These are phyloP conservation scores for Caenorhabditis brenneri DNA, from an alignment of 1,140 invertebrate genomes.

Conservation along the genomic window DNA sequence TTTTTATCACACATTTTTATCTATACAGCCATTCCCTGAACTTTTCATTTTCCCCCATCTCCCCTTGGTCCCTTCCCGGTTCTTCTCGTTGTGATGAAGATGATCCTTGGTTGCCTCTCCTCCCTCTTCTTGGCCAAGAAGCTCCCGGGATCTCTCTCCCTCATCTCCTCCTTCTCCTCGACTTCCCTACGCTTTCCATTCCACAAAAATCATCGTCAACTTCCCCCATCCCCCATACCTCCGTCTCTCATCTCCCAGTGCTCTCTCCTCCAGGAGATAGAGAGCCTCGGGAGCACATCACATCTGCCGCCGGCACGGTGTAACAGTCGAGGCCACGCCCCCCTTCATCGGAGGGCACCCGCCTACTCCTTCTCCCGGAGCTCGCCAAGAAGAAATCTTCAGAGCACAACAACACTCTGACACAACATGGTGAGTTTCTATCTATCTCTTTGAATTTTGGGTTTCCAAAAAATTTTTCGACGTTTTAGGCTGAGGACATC, in stretches of 20 bases:
- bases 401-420: conserved; percentile 31
- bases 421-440: conserved; percentile 25
- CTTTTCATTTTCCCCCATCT: too few relatives aligned
- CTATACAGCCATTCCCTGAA: not conserved
- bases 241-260: not conserved
- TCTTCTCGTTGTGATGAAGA: not conserved
- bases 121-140: too few relatives aligned
- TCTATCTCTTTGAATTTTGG: not conserved
- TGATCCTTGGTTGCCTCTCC: not conserved
- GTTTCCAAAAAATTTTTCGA: not conserved
- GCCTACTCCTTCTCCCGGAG: not conserved
- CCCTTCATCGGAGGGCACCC: not conserved
- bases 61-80: not conserved
- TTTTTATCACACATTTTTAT: not conserved
- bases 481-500: conserved; percentile 69
- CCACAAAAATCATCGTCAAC: conserved; percentile 1
- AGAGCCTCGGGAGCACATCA: not conserved
- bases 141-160: not conserved
- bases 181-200: too few relatives aligned
- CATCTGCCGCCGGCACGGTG: not conserved
- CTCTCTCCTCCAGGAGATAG: not conserved
- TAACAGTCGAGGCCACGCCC: not conserved
- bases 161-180: not conserved
- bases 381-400: not conserved
- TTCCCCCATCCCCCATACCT: not conserved